phyloP scores from a whole-genome alignment of 2,888 invertebrate genomes.

The Lasioglossum figueresi region DNA sequence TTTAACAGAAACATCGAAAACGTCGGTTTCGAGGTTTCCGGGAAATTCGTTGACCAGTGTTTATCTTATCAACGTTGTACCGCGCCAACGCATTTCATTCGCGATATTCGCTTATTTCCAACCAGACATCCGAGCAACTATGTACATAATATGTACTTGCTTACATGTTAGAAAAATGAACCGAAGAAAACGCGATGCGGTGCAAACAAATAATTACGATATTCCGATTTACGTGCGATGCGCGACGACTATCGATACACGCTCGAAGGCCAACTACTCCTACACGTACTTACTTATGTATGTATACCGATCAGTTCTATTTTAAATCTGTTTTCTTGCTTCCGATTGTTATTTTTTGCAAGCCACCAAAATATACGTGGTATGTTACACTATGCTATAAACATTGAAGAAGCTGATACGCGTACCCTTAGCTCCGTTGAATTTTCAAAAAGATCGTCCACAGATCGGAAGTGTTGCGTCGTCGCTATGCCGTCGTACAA shows the following conservation, averaged over 20 bases:
- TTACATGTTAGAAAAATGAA: background rate
- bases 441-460: conserved; percentile 3
- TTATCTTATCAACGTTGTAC: conserved; percentile 18
- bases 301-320: conserved; percentile 19
- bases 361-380: background rate
- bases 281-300: background rate
- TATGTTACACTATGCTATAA: background rate
- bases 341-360: no score
- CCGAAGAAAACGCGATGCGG: background rate
- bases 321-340: conserved; percentile 5
- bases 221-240: background rate
- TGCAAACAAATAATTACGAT: background rate
- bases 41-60: background rate
- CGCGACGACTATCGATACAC: conserved; percentile 30
- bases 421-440: conserved; percentile 31
- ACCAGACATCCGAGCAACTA: background rate
- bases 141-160: background rate
- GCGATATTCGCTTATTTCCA: background rate
- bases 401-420: background rate
- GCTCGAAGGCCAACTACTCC: conserved; percentile 52
- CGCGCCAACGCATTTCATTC: background rate
- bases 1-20: background rate
- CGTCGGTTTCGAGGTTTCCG: background rate
- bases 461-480: background rate
- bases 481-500: background rate